A percentile compares a stretch with the other conserved stretches of the same genome.
phyloP scores from a whole-genome alignment of 2,888 invertebrate genomes.

The Sthenelais limicola region DNA sequence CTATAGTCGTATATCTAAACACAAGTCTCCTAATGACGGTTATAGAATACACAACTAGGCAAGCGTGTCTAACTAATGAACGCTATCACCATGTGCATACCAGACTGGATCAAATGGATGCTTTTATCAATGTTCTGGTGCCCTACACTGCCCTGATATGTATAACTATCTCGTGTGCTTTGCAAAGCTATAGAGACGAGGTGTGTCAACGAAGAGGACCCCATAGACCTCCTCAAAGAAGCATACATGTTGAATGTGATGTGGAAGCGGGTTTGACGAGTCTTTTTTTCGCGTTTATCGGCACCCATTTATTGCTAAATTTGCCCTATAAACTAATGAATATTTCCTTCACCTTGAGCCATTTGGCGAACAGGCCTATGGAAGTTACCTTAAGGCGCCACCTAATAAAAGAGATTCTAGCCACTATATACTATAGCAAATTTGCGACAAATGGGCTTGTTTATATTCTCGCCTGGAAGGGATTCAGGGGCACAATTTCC shows the following conservation, averaged over 20 bases:
- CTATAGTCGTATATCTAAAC: slow-evolving; percentile 31
- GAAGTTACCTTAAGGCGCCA: not conserved
- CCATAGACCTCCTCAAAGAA: slow-evolving; percentile 14
- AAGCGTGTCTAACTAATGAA: not conserved
- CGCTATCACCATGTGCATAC: not conserved
- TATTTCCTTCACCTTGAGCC: not conserved
- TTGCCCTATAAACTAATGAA: not conserved
- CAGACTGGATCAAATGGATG: slow-evolving; percentile 1
- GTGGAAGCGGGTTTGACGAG: slow-evolving; percentile 7
- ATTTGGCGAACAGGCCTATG: not conserved
- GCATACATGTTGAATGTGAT: slow-evolving; percentile 26
- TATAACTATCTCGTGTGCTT: not conserved
- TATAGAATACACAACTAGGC: not conserved
- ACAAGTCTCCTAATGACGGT: slow-evolving; percentile 27
- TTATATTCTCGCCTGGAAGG: slow-evolving; percentile 18
- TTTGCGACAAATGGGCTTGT: not conserved
- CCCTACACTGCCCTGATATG: not conserved
- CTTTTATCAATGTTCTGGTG: slow-evolving; percentile 14
- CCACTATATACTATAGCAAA: not conserved
- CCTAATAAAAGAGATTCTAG: slow-evolving; percentile 3
- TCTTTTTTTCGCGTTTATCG: slow-evolving; percentile 8
- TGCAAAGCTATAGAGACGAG: slow-evolving; percentile 17
- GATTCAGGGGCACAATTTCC: not conserved
- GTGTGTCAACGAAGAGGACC: not conserved
- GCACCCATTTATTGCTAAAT: not conserved